Conservation (phyloP, 1,140 invertebrate species). For the Papilio helenus region DNA sequence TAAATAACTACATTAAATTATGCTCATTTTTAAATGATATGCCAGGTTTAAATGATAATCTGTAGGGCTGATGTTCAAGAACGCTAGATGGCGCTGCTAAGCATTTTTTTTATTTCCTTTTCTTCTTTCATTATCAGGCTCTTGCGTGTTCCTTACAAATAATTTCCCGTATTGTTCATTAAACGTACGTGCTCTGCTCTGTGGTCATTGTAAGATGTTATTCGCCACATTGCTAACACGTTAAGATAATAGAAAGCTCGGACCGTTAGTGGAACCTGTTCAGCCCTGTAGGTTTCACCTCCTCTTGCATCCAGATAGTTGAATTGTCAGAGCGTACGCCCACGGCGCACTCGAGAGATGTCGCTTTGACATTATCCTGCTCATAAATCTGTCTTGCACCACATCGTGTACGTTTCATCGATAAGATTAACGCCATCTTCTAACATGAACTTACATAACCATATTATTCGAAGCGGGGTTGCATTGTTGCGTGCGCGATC, state of each 20-base stretch:
- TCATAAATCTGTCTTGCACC: slow-evolving; percentile 64
- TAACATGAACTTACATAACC: slow-evolving; percentile 50
- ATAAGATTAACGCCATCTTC: slow-evolving; percentile 52
- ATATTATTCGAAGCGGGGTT: slow-evolving; percentile 42
- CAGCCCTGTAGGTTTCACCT: slow-evolving; percentile 38
- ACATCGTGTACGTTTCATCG: slow-evolving; percentile 58
- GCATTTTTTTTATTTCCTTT: not conserved
- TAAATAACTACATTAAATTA: too few relatives aligned
- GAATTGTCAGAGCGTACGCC: slow-evolving; percentile 53
- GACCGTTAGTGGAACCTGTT: slow-evolving; percentile 37
- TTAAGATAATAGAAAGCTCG: slow-evolving; percentile 11
- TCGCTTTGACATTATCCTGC: slow-evolving; percentile 57
- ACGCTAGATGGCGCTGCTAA: not conserved
- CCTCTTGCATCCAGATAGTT: slow-evolving; percentile 46
- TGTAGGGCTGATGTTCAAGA: not conserved
- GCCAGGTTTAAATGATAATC: not conserved
- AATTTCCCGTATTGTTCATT: not conserved
- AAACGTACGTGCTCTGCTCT: not conserved
- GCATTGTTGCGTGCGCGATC: slow-evolving; percentile 39
- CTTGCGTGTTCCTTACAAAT: not conserved
- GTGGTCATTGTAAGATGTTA: slow-evolving; percentile 10
- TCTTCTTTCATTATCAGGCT: not conserved
- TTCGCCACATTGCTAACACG: slow-evolving; percentile 18
- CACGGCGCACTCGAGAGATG: slow-evolving; percentile 54
- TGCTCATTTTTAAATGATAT: too few relatives aligned